Percentiles rank a stretch among this genome's conserved stretches.
phyloP scores from a whole-genome alignment of 2,888 invertebrate species.

The Epinotia brunnichana region DNA sequence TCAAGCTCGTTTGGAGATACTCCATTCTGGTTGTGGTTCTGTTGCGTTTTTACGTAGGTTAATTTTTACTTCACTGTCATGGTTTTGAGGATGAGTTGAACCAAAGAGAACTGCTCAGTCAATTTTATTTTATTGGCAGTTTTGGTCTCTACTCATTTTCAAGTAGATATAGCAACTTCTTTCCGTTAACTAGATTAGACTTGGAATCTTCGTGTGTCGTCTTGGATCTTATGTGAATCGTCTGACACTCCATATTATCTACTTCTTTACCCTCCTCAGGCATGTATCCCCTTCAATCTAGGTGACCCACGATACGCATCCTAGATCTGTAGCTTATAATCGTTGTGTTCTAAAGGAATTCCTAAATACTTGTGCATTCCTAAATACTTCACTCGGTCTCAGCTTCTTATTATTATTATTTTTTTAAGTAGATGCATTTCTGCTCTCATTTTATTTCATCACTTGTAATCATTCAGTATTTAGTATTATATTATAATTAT shows the following conservation, averaged over 20 bases:
- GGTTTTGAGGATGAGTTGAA: constrained; percentile 60
- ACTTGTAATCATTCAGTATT: constrained; percentile 33
- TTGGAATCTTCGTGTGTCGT: constrained; percentile 61
- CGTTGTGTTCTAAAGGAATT: constrained; percentile 34
- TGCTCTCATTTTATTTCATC: constrained; percentile 41
- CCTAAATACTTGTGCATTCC: constrained; percentile 48
- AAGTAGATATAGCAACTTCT: constrained; percentile 64
- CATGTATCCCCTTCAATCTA: constrained; percentile 57
- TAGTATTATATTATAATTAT: constrained; percentile 18
- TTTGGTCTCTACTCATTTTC: constrained; percentile 59
- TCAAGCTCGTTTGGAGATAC: constrained; percentile 56
- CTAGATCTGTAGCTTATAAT: constrained; percentile 41
- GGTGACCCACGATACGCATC: constrained; percentile 33
- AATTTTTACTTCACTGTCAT: constrained; percentile 49
- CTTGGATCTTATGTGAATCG: constrained; percentile 61
- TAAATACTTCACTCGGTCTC: constrained; percentile 30
- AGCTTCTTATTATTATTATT: constrained; percentile 24
- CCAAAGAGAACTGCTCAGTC: constrained; percentile 41
- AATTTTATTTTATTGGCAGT: constrained; percentile 46
- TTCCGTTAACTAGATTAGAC: constrained; percentile 66
- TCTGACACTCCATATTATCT: constrained; percentile 58
- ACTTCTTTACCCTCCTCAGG: constrained; percentile 58
- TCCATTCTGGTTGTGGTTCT: constrained; percentile 52
- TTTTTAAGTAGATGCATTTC: constrained; percentile 23
- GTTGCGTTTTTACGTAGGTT: constrained; percentile 42